phyloP scores from a whole-genome alignment of 1,140 invertebrate species.

The Drosophila eugracilis region DNA sequence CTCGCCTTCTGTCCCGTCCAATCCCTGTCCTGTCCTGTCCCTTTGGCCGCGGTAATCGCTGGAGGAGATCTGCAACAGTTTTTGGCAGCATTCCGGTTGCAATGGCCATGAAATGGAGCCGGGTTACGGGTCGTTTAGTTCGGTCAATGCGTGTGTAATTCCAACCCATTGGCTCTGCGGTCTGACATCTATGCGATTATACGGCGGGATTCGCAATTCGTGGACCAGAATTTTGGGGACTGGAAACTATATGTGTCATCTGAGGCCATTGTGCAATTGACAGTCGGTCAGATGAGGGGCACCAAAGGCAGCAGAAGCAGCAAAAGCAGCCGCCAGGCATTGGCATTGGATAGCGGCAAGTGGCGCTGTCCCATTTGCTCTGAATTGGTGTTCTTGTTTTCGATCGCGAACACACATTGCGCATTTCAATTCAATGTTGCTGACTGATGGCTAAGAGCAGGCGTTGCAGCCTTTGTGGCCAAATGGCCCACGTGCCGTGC shows the following conservation, averaged over 20 bases:
- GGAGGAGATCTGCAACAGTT: conserved; percentile 42
- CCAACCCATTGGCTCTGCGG: conserved; percentile 58
- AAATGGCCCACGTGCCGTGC: conserved; percentile 46
- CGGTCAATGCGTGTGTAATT: conserved; percentile 72
- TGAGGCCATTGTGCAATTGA: conserved; percentile 72
- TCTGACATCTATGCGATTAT: conserved; percentile 44
- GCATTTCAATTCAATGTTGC: conserved; percentile 65
- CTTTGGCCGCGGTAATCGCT: conserved; percentile 35
- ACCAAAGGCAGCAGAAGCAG: background rate
- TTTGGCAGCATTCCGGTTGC: conserved; percentile 40
- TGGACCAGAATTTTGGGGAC: background rate
- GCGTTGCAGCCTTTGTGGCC: conserved; percentile 38
- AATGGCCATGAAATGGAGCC: conserved; percentile 41
- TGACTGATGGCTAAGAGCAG: conserved; percentile 53
- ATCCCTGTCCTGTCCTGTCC: too few relatives aligned
- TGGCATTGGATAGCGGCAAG: conserved; percentile 15
- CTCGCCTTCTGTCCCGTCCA: conserved; percentile 6
- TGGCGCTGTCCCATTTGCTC: conserved; percentile 31
- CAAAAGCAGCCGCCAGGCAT: conserved; percentile 39
- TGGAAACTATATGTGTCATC: conserved; percentile 45
- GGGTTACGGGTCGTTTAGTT: conserved; percentile 56
- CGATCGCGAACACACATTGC: conserved; percentile 50
- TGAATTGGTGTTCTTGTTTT: conserved; percentile 66
- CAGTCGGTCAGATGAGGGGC: conserved; percentile 57
- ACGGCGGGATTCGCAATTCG: conserved; percentile 20